phyloP scores from a whole-genome alignment of 2,113 vertebrate genomes.

The Euleptes europaea region DNA sequence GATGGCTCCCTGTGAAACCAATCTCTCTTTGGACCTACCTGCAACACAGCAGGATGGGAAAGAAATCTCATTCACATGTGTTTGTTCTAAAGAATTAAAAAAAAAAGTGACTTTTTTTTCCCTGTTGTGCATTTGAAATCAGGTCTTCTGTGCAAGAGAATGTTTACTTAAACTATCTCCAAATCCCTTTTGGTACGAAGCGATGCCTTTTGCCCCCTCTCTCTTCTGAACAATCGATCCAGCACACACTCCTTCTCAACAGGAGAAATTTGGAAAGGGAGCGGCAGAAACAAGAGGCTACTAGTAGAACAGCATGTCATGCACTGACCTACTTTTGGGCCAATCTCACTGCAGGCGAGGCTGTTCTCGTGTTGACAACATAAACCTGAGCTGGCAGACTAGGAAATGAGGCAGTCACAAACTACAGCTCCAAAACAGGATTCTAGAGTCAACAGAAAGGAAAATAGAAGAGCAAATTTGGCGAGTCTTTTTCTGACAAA shows the following conservation, averaged over 20 bases:
- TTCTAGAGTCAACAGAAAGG: neutral
- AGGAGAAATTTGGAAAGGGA: conserved; percentile 21
- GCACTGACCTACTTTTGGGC: conserved; percentile 70
- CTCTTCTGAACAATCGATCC: conserved; percentile 48
- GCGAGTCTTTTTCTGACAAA: neutral
- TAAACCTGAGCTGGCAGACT: conserved; percentile 48
- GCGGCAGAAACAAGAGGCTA: conserved; percentile 52
- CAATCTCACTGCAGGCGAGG: conserved; percentile 59
- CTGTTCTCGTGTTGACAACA: conserved; percentile 62
- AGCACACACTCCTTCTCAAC: conserved; percentile 46
- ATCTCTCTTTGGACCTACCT: too few relatives aligned
- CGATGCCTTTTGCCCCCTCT: neutral
- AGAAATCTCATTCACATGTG: too few relatives aligned
- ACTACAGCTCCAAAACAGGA: neutral
- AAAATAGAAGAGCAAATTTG: neutral
- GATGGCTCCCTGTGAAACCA: too few relatives aligned
- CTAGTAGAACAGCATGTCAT: conserved; percentile 67
- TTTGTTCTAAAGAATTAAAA: neutral
- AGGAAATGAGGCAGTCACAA: conserved; percentile 21
- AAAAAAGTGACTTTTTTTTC: neutral
- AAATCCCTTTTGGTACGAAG: conserved; percentile 25
- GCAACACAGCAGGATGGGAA: too few relatives aligned
- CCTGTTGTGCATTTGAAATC: neutral
- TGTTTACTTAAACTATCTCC: conserved; percentile 21
- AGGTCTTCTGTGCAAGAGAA: neutral